phyloP scores from a whole-genome alignment of 1,140 invertebrate species.

The Lerema accius region DNA sequence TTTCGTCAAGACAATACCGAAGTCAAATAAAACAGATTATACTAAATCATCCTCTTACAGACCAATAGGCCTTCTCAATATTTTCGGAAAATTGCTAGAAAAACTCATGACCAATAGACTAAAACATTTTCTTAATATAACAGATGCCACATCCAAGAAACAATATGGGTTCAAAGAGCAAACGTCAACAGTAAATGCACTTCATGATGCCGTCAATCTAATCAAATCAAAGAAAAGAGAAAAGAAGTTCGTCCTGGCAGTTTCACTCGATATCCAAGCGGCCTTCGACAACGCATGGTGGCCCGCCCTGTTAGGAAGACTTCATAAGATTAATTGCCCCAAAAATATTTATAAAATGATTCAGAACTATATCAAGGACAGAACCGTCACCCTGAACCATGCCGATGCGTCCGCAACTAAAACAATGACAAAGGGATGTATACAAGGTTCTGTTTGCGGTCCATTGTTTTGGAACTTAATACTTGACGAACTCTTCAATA shows the following conservation, averaged over 20 bases:
- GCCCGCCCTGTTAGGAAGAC: conserved; percentile 16
- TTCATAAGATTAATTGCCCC: conserved; percentile 27
- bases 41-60: conserved; percentile 1
- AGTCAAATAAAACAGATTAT: conserved; percentile 28
- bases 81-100: conserved; percentile 44
- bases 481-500: too few species aligned
- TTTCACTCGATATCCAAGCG: conserved; percentile 44
- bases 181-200: conserved; percentile 23
- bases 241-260: background rate
- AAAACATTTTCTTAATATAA: conserved; percentile 1
- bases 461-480: too few species aligned
- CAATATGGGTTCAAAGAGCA: conserved; percentile 43
- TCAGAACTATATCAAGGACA: conserved; percentile 3
- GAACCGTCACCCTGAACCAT: conserved; percentile 2
- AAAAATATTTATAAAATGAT: conserved; percentile 31
- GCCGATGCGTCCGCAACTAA: conserved; percentile 11
- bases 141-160: background rate
- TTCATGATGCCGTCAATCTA: conserved; percentile 20
- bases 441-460: conserved; percentile 45
- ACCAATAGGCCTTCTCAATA: too few species aligned
- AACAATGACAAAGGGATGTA: conserved; percentile 36
- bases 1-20: conserved; percentile 32
- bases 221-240: conserved; percentile 7
- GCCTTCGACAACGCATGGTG: too few species aligned
- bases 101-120: conserved; percentile 34